Evolutionary conservation across 2,113 vertebrate species (phyloP), one percentile per base, ranked within the genome.

Genomic region (Ariopsis seemanni): DNA sequence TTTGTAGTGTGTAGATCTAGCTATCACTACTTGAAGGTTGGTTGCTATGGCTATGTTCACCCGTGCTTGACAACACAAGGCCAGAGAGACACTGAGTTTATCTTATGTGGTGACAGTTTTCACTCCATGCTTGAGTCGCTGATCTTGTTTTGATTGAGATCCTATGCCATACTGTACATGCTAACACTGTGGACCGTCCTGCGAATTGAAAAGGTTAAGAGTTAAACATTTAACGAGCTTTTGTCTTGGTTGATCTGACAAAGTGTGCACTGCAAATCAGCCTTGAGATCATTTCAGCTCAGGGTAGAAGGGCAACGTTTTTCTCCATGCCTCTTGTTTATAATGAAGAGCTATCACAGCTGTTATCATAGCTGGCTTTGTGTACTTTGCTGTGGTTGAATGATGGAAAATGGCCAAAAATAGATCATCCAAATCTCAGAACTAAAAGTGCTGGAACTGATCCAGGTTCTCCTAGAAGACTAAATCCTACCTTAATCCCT

Each of bases 321-420:
- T 48, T 62, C 58, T 48, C 79, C 57, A 34, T 22, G 79, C 79
- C 18, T 82, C 1, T 18, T 20, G n/a, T 81, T 81, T 81, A 81
- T 81, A 42, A 82, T 62, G 30, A 48, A 82, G 57, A 82, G 62
- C 22, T 62, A 82, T 62, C 79, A 48, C 79, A 82, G 79, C 62
- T 82, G 79, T 82, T 82, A 25, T 22, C 57, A 82, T 58, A 82
- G 79, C 79, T 82, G 79, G 79, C 57, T 82, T 22, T 82, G 57
- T 48, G 79, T 42, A 52, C 25, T 9, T 52, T 53, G 30, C 69
- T 8, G 69, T 7, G 1, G 48, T 11, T 77, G 48, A 25, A 77
- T 77, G 12, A 14, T 18, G 17, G 71, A 48, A 74, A 74, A 72
- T 0, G 14, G 71, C 7, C 42, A 48, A 48, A 74, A 74, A 34